These are phyloP conservation scores for Drosophila bifasciata DNA, from an alignment of 1,140 invertebrate species.

Conservation along the genomic window DNA sequence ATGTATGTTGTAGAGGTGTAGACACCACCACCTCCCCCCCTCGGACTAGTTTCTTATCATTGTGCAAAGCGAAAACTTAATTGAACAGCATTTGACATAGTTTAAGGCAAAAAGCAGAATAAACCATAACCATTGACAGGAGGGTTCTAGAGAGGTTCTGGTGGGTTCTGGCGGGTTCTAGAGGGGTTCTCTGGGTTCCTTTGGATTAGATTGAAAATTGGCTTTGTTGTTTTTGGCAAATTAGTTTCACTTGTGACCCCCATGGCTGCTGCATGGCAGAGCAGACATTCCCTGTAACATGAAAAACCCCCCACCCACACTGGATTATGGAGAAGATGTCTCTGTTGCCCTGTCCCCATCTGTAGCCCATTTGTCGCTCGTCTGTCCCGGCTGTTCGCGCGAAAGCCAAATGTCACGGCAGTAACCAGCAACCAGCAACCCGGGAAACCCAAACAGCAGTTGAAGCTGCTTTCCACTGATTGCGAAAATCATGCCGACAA, in stretches of 20 bases:
- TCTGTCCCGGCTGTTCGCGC: constrained; percentile 10
- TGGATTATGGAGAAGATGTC: constrained; percentile 50
- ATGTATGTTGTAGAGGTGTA: constrained; percentile 26
- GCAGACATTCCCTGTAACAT: constrained; percentile 61
- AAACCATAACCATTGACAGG: constrained; percentile 40
- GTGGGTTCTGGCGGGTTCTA: background rate
- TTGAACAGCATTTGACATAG: constrained; percentile 78
- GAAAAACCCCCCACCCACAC: constrained; percentile 71
- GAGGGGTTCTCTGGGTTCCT: background rate
- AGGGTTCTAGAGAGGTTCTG: background rate
- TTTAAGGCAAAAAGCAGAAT: constrained; percentile 48
- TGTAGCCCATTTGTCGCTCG: background rate
- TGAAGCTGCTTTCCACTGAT: constrained; percentile 72
- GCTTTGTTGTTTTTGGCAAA: constrained; percentile 51
- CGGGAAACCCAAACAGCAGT: constrained; percentile 14
- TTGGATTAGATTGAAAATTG: constrained; percentile 23
- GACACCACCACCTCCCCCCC: too few species aligned
- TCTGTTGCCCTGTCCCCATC: constrained; percentile 1
- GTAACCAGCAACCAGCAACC: constrained; percentile 26
- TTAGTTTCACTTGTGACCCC: constrained; percentile 73
- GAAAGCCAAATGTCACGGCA: constrained; percentile 67
- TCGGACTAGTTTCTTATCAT: constrained; percentile 59
- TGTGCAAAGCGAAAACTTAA: constrained; percentile 73
- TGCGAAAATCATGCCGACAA: constrained; percentile 70
- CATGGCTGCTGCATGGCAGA: too few species aligned